Evolutionary conservation across 2,888 invertebrate genomes (phyloP).

Genomic region (Linnaemya tessellans): DNA sequence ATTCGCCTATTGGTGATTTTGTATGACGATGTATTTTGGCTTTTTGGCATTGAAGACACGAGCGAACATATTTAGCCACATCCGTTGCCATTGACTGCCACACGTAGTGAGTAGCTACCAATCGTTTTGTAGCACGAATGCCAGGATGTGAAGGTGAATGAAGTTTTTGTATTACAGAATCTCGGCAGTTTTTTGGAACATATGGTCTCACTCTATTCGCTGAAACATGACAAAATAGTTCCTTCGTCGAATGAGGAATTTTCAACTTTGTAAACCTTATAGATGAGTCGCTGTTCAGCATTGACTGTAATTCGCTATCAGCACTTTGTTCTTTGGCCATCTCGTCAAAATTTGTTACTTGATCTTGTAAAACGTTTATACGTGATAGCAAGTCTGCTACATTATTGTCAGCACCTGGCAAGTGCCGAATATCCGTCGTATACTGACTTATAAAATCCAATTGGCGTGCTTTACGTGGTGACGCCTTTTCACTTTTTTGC

Average conservation of each 20-base stretch:
- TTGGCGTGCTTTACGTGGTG: conserved; percentile 41
- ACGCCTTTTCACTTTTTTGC: conserved; percentile 41
- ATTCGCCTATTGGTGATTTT: no score
- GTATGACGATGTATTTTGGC: no score
- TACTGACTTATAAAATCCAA: conserved; percentile 56
- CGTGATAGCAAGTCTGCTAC: conserved; percentile 32
- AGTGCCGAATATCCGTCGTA: not conserved
- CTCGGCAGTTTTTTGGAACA: no score
- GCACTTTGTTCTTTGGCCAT: conserved; percentile 4
- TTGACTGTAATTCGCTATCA: conserved; percentile 10
- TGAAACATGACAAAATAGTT: conserved; percentile 18
- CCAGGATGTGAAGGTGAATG: no score
- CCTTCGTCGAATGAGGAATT: not conserved
- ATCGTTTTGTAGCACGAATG: no score
- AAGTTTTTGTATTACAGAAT: no score
- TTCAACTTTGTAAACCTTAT: conserved; percentile 26
- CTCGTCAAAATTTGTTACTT: no score
- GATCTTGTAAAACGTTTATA: no score
- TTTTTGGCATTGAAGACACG: no score
- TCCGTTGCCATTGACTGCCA: no score
- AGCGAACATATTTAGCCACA: no score
- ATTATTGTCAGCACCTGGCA: not conserved
- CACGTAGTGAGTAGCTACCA: no score
- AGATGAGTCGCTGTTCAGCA: conserved; percentile 8
- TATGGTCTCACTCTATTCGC: conserved; percentile 20